phyloP scores from a whole-genome alignment of 2,888 invertebrate genomes.

The Amphipoea oculea region DNA sequence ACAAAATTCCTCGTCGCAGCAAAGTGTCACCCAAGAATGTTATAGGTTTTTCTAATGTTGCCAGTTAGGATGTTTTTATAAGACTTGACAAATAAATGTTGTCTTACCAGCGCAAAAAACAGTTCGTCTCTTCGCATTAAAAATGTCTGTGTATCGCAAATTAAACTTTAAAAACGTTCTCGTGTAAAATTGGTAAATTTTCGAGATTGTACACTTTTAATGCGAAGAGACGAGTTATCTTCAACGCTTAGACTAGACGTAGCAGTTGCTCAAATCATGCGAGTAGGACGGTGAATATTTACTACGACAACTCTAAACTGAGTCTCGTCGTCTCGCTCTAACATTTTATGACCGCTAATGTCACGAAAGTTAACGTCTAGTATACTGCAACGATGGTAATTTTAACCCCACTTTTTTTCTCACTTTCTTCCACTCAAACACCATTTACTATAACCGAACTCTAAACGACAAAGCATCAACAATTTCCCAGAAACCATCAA shows the following conservation, averaged over 20 bases:
- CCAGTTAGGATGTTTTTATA: background rate
- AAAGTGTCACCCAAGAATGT: background rate
- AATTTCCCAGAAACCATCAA: slow-evolving; percentile 70
- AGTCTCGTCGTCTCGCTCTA: background rate
- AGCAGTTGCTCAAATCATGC: background rate
- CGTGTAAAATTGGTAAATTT: too few species aligned
- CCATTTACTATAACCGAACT: slow-evolving; percentile 66
- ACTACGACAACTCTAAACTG: background rate
- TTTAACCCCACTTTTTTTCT: background rate
- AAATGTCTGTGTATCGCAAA: too few species aligned
- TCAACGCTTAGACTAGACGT: background rate
- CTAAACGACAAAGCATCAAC: slow-evolving; percentile 72
- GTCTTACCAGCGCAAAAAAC: slow-evolving; percentile 3
- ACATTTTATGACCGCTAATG: background rate
- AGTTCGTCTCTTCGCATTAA: too few species aligned
- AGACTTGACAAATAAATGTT: background rate
- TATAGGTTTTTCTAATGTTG: slow-evolving; percentile 11
- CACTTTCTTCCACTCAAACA: background rate
- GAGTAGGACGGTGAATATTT: background rate
- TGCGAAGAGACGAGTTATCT: background rate
- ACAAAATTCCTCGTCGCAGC: slow-evolving; percentile 37
- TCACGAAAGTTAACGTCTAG: background rate
- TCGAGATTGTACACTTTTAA: too few species aligned
- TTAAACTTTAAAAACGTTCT: too few species aligned
- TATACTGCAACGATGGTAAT: background rate